Percentiles rank a stretch among this genome's conserved stretches.
Conservation (phyloP, 2,113 vertebrate species). For the Etia nguti region DNA sequence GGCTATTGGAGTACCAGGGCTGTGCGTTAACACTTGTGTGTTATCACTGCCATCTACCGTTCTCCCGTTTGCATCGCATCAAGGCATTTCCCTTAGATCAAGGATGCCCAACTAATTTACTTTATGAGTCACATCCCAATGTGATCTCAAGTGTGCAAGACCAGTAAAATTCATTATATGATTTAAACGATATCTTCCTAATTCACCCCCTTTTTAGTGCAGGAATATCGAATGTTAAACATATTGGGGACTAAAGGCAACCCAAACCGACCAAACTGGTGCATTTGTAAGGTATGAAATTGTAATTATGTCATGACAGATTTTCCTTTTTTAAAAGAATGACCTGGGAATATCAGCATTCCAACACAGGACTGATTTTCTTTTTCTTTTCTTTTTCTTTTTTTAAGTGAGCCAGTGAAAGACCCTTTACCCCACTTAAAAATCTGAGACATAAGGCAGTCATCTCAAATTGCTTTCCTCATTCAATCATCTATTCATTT, state of each 20-base stretch:
- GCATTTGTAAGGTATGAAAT: neutral
- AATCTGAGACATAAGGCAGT: neutral
- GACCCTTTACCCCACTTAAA: neutral
- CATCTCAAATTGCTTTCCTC: neutral
- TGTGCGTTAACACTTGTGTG: neutral
- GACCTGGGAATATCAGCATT: neutral
- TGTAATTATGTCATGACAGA: neutral
- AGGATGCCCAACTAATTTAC: neutral
- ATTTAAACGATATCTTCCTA: neutral
- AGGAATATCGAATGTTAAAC: neutral
- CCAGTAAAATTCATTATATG: neutral
- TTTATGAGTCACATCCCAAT: neutral
- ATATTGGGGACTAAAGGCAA: neutral
- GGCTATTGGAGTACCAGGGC: neutral
- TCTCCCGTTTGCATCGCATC: neutral
- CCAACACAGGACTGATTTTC: accelerated
- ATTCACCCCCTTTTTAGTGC: neutral
- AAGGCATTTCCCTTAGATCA: neutral
- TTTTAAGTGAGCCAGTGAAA: neutral
- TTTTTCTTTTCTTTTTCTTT: neutral
- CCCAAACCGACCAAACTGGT: neutral
- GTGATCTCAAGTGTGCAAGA: neutral
- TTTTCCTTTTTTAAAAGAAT: too few relatives aligned
- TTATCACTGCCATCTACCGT: slow-evolving; percentile 58
- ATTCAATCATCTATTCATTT: neutral